A percentile compares a stretch with the other conserved stretches of the same genome.
These are phyloP conservation scores for Elmis aenea DNA, from an alignment of 2,888 invertebrate genomes.

Conservation along the genomic window DNA sequence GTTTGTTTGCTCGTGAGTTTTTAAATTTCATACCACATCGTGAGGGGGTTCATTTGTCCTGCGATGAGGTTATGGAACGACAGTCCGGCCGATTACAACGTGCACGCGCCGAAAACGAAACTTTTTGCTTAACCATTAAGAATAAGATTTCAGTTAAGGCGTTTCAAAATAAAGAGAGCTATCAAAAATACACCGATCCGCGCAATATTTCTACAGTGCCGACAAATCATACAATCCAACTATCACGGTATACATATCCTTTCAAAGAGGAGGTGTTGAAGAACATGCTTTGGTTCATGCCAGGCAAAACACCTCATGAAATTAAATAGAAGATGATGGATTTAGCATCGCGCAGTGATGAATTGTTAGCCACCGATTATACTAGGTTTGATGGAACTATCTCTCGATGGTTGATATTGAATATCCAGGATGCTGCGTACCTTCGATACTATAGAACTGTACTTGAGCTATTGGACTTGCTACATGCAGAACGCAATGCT, in stretches of 20 bases:
- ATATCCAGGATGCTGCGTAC: not conserved
- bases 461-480: not conserved
- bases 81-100: not conserved
- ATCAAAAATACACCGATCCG: constrained; percentile 1
- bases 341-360: not conserved
- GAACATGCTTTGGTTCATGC: not conserved
- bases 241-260: not conserved
- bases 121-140: no score
- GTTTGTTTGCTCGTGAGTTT: no score
- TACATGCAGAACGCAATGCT: not conserved
- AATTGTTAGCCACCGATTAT: constrained; percentile 3
- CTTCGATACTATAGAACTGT: not conserved
- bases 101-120: not conserved
- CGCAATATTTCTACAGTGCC: constrained; percentile 1
- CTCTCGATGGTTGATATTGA: not conserved
- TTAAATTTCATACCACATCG: no score
- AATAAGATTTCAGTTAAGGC: not conserved
- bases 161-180: not conserved
- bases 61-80: not conserved
- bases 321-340: not conserved
- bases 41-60: no score
- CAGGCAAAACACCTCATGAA: not conserved
- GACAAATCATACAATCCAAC: not conserved
- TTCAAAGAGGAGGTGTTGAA: not conserved
- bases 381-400: not conserved